A percentile compares a stretch with the other conserved stretches of the same genome.
Conservation (phyloP, 2,888 invertebrate genomes). For the Hirtodrosophila trivittata region DNA sequence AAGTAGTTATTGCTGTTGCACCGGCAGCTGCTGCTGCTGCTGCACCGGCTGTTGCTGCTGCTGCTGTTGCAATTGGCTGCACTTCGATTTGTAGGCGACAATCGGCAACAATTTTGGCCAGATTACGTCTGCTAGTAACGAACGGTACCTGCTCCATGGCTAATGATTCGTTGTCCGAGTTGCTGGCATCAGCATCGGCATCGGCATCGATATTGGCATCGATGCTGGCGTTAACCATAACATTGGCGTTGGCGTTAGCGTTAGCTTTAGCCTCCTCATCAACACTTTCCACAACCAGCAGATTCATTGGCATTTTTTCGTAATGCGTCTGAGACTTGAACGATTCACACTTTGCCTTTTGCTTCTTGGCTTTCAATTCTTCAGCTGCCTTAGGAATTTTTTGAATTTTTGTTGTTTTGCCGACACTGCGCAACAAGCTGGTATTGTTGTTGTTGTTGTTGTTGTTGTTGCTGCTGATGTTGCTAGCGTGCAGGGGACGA, state of each 20-base stretch:
- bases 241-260: constrained; percentile 3
- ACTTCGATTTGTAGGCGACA: constrained; percentile 74
- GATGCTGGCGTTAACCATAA: constrained; percentile 3
- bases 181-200: constrained; percentile 23
- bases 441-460: constrained; percentile 27
- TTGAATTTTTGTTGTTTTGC: constrained; percentile 63
- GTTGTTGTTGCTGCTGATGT: constrained; percentile 32
- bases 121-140: constrained; percentile 68
- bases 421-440: not conserved
- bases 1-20: constrained; percentile 24
- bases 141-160: constrained; percentile 73
- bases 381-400: constrained; percentile 79
- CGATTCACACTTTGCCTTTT: constrained; percentile 69
- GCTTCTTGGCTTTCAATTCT: constrained; percentile 69
- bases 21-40: constrained; percentile 16
- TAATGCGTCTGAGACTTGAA: constrained; percentile 47
- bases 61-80: constrained; percentile 44
- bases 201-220: constrained; percentile 31
- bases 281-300: constrained; percentile 68
- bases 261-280: constrained; percentile 23
- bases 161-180: constrained; percentile 64
- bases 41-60: constrained; percentile 16
- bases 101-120: constrained; percentile 75
- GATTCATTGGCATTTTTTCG: constrained; percentile 75
- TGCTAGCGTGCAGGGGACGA: constrained; percentile 20